phyloP scores from a whole-genome alignment of 35 echinoderm and acorn worm species.

The Stichopus chloronotus region DNA sequence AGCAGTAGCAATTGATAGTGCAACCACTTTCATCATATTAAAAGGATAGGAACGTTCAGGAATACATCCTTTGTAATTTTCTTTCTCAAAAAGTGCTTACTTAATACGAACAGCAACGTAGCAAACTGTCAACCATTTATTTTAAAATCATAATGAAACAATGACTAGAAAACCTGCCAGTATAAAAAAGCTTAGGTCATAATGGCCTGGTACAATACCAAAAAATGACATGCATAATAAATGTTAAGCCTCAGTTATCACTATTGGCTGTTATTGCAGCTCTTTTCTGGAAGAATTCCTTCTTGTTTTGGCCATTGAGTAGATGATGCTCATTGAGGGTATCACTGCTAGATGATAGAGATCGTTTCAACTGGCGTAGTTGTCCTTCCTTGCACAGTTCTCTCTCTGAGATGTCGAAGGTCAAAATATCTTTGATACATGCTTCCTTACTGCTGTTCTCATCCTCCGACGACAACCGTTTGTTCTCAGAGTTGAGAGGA shows the following conservation, averaged over 20 bases:
- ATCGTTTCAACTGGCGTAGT: constrained; percentile 42
- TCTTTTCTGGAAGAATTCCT: constrained; percentile 61
- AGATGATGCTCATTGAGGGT: neutral
- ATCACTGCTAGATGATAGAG: constrained; percentile 41
- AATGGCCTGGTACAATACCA: neutral
- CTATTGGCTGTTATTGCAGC: constrained; percentile 56
- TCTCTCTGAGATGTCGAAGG: constrained; percentile 32
- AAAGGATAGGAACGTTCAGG: neutral
- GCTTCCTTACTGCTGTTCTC: constrained; percentile 24
- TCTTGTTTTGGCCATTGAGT: neutral
- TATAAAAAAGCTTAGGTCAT: constrained; percentile 2
- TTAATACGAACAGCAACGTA: neutral
- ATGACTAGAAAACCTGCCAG: constrained; percentile 10
- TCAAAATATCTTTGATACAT: constrained; percentile 8
- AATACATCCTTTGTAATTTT: neutral
- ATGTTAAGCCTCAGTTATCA: constrained; percentile 35
- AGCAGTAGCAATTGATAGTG: neutral
- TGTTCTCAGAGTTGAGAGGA: constrained; percentile 22
- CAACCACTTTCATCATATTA: neutral
- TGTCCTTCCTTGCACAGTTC: constrained; percentile 43
- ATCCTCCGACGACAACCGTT: neutral
- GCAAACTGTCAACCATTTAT: neutral
- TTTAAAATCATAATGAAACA: neutral
- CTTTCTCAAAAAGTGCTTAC: neutral
- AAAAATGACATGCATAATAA: constrained; percentile 17